Percentiles rank a stretch among this genome's conserved stretches.
Conservation (phyloP, 2,888 invertebrate genomes). For the Trissoscelio sp. region DNA sequence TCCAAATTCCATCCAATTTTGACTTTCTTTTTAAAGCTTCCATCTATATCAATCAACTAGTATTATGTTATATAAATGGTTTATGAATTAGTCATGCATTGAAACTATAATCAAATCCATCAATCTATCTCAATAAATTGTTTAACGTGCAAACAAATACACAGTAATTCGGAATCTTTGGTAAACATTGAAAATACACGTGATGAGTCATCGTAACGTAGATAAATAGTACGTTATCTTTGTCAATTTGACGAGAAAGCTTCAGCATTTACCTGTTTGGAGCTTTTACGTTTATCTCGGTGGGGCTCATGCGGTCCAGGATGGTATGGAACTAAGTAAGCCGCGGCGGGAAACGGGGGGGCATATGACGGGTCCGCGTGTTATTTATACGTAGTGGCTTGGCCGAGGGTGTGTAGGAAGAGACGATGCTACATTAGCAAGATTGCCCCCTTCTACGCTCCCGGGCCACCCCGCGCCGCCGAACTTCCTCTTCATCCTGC, state of each 20-base stretch:
- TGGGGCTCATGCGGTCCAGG: constrained; percentile 67
- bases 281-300: constrained; percentile 74
- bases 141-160: constrained; percentile 33
- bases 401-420: constrained; percentile 73
- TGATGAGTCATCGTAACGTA: constrained; percentile 26
- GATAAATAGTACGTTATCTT: constrained; percentile 70
- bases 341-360: constrained; percentile 68
- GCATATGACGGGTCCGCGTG: constrained; percentile 70
- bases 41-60: neutral
- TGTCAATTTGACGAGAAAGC: constrained; percentile 75
- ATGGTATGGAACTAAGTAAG: constrained; percentile 69
- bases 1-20: too few species aligned
- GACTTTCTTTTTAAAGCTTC: too few species aligned
- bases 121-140: constrained; percentile 13
- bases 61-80: neutral
- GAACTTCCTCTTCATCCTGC: constrained; percentile 64
- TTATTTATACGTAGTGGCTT: constrained; percentile 78
- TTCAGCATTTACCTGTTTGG: constrained; percentile 75
- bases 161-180: constrained; percentile 15
- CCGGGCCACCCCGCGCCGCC: constrained; percentile 45
- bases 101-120: constrained; percentile 16
- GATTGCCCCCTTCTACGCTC: constrained; percentile 77
- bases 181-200: constrained; percentile 25
- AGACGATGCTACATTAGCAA: constrained; percentile 79
- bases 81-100: neutral